These are phyloP conservation scores for Drosophila putrida DNA, from an alignment of 2,888 invertebrate species.

Conservation along the genomic window DNA sequence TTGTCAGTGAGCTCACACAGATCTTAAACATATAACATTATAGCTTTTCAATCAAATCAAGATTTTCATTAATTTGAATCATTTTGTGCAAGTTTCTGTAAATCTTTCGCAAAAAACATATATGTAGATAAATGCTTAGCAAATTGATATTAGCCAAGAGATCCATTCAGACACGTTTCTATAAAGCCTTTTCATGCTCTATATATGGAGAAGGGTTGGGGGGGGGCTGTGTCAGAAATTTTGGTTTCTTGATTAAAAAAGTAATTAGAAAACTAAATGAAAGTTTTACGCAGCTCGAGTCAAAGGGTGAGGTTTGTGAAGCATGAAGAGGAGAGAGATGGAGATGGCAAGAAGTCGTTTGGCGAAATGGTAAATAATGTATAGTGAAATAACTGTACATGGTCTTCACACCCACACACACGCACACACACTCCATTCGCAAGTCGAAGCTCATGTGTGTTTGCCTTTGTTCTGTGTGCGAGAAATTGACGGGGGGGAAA, in stretches of 20 bases:
- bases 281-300: constrained; percentile 73
- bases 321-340: background rate
- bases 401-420: constrained; percentile 47
- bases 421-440: constrained; percentile 8
- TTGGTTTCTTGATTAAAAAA: constrained; percentile 81
- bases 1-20: background rate
- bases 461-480: constrained; percentile 61
- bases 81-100: background rate
- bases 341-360: constrained; percentile 55
- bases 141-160: constrained; percentile 28
- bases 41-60: background rate
- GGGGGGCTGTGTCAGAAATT: constrained; percentile 58
- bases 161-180: constrained; percentile 21
- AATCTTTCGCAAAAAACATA: background rate
- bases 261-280: constrained; percentile 82
- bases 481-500: constrained; percentile 26
- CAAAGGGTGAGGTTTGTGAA: background rate
- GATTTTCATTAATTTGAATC: background rate
- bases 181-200: background rate
- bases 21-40: background rate
- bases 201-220: background rate
- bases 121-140: constrained; percentile 11
- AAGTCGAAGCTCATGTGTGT: constrained; percentile 47
- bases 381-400: constrained; percentile 81
- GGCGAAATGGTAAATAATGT: constrained; percentile 78